Evolutionary conservation across 2,113 vertebrate species (phyloP).

Genomic region (Pogonocichla stellata): DNA sequence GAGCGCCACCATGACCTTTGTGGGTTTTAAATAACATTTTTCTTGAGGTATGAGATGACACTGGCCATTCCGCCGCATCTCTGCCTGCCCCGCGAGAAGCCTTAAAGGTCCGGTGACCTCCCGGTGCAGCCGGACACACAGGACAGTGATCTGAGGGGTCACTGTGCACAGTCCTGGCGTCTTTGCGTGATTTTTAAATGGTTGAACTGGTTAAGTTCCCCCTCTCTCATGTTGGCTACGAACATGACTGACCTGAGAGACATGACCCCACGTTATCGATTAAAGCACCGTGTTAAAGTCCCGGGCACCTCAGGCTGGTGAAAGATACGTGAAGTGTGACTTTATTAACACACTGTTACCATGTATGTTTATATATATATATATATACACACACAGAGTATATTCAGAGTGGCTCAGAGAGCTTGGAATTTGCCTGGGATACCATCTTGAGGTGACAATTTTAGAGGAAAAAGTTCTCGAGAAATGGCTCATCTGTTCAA

Average conservation of each 20-base stretch:
- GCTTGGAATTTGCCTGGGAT: background rate
- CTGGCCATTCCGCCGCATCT: fast-evolving
- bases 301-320: background rate
- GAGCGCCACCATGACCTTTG: fast-evolving
- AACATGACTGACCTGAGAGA: fast-evolving
- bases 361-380: fast-evolving
- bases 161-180: fast-evolving
- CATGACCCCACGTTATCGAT: fast-evolving
- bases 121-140: fast-evolving
- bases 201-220: fast-evolving
- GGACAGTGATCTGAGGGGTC: background rate
- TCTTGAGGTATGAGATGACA: fast-evolving
- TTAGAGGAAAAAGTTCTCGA: background rate
- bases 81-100: background rate
- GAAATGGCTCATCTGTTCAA: background rate
- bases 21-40: background rate
- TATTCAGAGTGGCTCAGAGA: background rate
- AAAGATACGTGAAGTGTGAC: fast-evolving
- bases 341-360: background rate
- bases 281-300: fast-evolving
- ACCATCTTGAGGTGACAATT: background rate
- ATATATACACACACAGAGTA: fast-evolving
- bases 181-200: fast-evolving
- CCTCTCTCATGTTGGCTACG: fast-evolving
- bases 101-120: fast-evolving